A percentile compares a stretch with the other conserved stretches of the same genome.
Evolutionary conservation across 2,888 invertebrate species (phyloP).

Genomic region (Agapostemon virescens): DNA sequence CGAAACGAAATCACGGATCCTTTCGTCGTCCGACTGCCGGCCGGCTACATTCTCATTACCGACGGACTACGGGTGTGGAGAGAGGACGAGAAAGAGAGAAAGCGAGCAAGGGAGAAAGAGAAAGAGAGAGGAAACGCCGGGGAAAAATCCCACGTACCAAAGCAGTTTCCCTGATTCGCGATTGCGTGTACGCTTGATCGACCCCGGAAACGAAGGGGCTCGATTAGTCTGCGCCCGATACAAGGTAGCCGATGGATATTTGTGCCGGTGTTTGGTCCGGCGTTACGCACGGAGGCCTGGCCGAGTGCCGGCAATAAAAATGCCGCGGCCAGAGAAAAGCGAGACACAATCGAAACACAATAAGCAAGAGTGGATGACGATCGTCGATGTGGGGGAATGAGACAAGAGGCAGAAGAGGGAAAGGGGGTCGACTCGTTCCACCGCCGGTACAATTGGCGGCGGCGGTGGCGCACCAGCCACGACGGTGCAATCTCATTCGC

Average conservation of each 20-base stretch:
- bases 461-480: constrained; percentile 57
- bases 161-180: constrained; percentile 39
- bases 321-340: constrained; percentile 63
- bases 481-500: constrained; percentile 75
- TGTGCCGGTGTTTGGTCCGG: constrained; percentile 57
- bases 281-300: constrained; percentile 57
- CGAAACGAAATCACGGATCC: constrained; percentile 31
- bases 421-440: constrained; percentile 47
- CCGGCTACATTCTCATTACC: constrained; percentile 39
- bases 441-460: constrained; percentile 62
- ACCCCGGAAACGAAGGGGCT: constrained; percentile 56
- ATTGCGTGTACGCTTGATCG: constrained; percentile 58
- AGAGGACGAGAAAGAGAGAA: not conserved
- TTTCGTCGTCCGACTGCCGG: constrained; percentile 9
- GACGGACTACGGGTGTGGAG: not conserved
- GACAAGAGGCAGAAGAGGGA: constrained; percentile 45
- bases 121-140: not conserved
- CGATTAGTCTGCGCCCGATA: constrained; percentile 41
- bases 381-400: constrained; percentile 57
- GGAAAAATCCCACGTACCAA: constrained; percentile 25
- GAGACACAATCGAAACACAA: constrained; percentile 71
- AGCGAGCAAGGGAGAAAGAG: constrained; percentile 15
- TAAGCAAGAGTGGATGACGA: constrained; percentile 70
- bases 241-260: constrained; percentile 61
- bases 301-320: constrained; percentile 66